Percentiles rank a stretch among this genome's conserved stretches.
Conservation (phyloP, 2,113 vertebrate species). For the Esox niger region DNA sequence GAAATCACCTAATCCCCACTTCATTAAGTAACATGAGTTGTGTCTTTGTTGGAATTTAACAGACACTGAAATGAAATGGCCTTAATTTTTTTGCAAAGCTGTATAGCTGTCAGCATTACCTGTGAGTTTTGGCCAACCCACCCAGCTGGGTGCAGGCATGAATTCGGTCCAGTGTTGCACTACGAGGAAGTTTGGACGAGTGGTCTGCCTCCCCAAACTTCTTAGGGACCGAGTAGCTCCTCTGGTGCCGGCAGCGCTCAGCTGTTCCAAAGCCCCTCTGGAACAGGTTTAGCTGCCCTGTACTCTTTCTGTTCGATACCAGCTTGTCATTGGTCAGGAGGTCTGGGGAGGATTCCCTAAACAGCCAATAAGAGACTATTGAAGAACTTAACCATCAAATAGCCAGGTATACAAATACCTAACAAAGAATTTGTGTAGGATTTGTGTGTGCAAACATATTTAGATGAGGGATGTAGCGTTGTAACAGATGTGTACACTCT, state of each 20-base stretch:
- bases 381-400: background rate
- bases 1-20: too few relatives aligned
- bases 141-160: constrained; percentile 85
- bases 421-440: too few relatives aligned
- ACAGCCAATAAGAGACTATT: constrained; percentile 12
- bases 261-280: constrained; percentile 71
- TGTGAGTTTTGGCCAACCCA: constrained; percentile 72
- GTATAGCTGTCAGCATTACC: background rate
- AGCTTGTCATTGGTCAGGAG: constrained; percentile 80
- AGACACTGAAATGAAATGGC: too few relatives aligned
- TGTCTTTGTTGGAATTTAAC: too few relatives aligned
- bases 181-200: constrained; percentile 87
- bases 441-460: too few relatives aligned
- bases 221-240: constrained; percentile 94
- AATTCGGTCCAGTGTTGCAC: constrained; percentile 90
- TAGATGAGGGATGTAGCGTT: too few relatives aligned
- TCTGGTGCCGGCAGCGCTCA: constrained; percentile 85
- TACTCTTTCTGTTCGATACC: constrained; percentile 86
- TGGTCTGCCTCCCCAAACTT: constrained; percentile 87
- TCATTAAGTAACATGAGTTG: too few relatives aligned
- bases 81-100: too few relatives aligned
- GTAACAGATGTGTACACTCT: too few relatives aligned
- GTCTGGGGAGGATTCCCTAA: constrained; percentile 88
- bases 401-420: too few relatives aligned
- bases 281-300: constrained; percentile 83